These are phyloP conservation scores for Arrhamphus sclerolepis DNA, from an alignment of 2,797 vertebrate species.

Conservation along the genomic window DNA sequence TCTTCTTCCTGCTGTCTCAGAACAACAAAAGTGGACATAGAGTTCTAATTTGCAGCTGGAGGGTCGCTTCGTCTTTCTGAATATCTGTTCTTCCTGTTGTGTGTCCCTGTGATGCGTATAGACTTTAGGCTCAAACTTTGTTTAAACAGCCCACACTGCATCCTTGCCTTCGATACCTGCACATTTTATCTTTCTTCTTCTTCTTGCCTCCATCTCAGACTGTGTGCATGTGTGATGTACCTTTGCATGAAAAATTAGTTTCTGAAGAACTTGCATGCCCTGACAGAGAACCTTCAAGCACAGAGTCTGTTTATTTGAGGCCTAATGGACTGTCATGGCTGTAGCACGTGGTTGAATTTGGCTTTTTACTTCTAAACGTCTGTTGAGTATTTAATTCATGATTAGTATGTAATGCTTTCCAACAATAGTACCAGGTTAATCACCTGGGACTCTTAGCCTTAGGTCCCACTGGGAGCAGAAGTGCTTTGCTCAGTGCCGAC, in stretches of 20 bases:
- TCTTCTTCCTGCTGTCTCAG: slow-evolving; percentile 49
- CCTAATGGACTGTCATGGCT: too few species aligned
- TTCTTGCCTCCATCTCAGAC: slow-evolving; percentile 43
- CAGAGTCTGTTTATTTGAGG: background rate
- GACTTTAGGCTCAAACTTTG: slow-evolving; percentile 51
- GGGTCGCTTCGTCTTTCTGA: slow-evolving; percentile 25
- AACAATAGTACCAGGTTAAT: background rate
- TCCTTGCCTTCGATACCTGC: slow-evolving; percentile 35
- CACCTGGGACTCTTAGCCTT: background rate
- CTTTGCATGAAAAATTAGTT: slow-evolving; percentile 1
- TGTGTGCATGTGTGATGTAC: slow-evolving; percentile 39
- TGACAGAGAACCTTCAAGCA: slow-evolving; percentile 16
- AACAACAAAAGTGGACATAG: slow-evolving; percentile 49
- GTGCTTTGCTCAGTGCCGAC: too few species aligned
- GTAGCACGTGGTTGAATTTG: too few species aligned
- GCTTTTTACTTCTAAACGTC: too few species aligned
- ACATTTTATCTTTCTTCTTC: slow-evolving; percentile 36
- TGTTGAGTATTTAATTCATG: background rate
- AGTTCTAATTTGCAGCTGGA: slow-evolving; percentile 48
- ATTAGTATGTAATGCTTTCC: background rate
- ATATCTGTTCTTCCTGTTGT: slow-evolving; percentile 14
- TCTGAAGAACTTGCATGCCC: slow-evolving; percentile 4
- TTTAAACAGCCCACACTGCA: slow-evolving; percentile 61
- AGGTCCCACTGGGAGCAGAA: too few species aligned
- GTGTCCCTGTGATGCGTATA: slow-evolving; percentile 23